Percentiles rank a stretch among this genome's conserved stretches.
These are phyloP conservation scores for Drosophila recens DNA, from an alignment of 2,888 invertebrate species.

Conservation along the genomic window DNA sequence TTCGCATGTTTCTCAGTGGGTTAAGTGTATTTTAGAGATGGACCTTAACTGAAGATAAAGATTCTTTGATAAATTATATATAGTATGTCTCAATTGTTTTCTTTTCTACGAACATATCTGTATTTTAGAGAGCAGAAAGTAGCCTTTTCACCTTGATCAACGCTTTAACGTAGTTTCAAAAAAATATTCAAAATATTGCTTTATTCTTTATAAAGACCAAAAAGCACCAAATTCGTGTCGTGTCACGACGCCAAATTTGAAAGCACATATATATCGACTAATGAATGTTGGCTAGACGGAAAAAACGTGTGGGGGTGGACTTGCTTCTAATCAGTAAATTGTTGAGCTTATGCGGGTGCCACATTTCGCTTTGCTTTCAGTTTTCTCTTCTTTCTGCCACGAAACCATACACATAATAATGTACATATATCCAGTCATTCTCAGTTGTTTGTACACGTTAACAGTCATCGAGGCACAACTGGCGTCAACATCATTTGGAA, in stretches of 20 bases:
- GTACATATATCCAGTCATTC: constrained; percentile 23
- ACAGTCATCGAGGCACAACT: constrained; percentile 44
- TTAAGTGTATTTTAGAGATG: background rate
- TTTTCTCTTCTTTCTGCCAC: constrained; percentile 39
- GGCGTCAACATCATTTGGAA: constrained; percentile 44
- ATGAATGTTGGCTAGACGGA: constrained; percentile 6
- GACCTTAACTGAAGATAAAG: background rate
- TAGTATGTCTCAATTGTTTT: background rate
- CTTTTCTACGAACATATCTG: too few relatives aligned
- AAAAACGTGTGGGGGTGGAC: constrained; percentile 1
- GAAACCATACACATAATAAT: constrained; percentile 15
- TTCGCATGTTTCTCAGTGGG: background rate
- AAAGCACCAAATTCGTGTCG: background rate
- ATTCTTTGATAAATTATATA: background rate
- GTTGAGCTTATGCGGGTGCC: constrained; percentile 59
- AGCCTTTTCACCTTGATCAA: too few relatives aligned
- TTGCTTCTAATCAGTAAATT: constrained; percentile 51
- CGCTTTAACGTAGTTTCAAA: background rate
- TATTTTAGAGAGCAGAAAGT: background rate
- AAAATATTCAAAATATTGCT: background rate
- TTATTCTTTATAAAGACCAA: background rate
- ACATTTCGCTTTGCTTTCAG: constrained; percentile 56
- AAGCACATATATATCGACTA: constrained; percentile 12
- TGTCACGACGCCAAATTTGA: constrained; percentile 5
- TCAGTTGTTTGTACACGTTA: constrained; percentile 43